Evolutionary conservation across 2,797 vertebrate species (phyloP).

Genomic region (Heteromormyrus szaboi): DNA sequence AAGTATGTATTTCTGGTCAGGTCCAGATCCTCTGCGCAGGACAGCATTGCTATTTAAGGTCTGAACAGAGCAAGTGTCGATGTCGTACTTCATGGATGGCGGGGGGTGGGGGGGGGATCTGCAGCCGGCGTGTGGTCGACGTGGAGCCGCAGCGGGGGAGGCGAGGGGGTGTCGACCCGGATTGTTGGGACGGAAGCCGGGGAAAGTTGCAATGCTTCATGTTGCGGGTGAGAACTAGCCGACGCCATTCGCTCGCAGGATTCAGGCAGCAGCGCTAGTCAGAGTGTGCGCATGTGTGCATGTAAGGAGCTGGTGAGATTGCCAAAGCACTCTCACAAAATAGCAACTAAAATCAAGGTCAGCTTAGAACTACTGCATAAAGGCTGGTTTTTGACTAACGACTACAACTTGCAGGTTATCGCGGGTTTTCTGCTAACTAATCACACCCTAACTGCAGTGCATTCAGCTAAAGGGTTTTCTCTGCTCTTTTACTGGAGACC

Average conservation of each 20-base stretch:
- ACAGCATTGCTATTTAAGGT: not conserved
- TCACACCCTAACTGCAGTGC: conserved; percentile 31
- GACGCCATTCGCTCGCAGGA: not conserved
- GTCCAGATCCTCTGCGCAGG: conserved; percentile 60
- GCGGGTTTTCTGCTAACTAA: not conserved
- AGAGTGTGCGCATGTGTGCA: not conserved
- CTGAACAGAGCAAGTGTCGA: not conserved
- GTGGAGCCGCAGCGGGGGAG: not conserved
- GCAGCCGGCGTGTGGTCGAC: not conserved
- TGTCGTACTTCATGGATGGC: not conserved
- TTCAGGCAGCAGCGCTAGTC: not conserved
- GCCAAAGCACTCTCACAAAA: not conserved
- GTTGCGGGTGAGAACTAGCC: not conserved
- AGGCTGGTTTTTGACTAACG: conserved; percentile 40
- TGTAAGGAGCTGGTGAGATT: not conserved
- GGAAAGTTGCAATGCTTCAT: not conserved
- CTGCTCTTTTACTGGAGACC: not conserved
- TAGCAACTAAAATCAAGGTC: not conserved
- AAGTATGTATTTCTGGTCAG: conserved; percentile 99
- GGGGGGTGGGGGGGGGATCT: not conserved
- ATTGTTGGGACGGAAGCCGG: not conserved
- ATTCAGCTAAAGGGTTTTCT: not conserved
- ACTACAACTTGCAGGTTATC: conserved; percentile 47
- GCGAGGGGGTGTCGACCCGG: not conserved
- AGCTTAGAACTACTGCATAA: conserved; percentile 53